Evolutionary conservation across 2,888 invertebrate species (phyloP).

Genomic region (Nebria brevicollis): DNA sequence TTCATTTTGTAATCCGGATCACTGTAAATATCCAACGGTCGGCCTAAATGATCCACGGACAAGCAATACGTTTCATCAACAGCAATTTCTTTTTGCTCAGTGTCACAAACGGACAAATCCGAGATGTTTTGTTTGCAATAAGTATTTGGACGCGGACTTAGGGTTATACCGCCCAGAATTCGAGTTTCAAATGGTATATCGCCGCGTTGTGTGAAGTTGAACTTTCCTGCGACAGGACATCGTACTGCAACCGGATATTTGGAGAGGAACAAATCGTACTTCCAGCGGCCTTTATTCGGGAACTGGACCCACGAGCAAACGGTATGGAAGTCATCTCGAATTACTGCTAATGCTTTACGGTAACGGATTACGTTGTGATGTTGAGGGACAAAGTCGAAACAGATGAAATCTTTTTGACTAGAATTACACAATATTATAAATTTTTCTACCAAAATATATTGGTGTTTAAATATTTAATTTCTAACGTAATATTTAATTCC

Average conservation of each 20-base stretch:
- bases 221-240: constrained; percentile 97
- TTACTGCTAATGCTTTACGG: constrained; percentile 87
- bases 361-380: constrained; percentile 96
- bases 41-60: constrained; percentile 94
- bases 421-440: constrained; percentile 55
- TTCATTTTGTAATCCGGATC: constrained; percentile 96
- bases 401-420: constrained; percentile 96
- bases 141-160: constrained; percentile 91
- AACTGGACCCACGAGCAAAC: constrained; percentile 97
- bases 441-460: too few species aligned
- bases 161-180: constrained; percentile 94
- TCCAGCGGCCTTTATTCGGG: constrained; percentile 84
- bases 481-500: too few species aligned
- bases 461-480: too few species aligned
- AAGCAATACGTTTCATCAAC: constrained; percentile 96
- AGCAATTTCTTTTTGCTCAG: constrained; percentile 92
- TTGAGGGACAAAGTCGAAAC: constrained; percentile 94
- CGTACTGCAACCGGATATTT: constrained; percentile 90
- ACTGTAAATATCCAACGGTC: constrained; percentile 95
- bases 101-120: constrained; percentile 95
- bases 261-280: constrained; percentile 86
- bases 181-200: constrained; percentile 90
- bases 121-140: constrained; percentile 94
- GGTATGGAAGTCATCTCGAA: constrained; percentile 89
- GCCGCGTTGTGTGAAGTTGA: constrained; percentile 91